These are phyloP conservation scores for Proctacanthus coquilletti DNA, from an alignment of 1,140 invertebrate genomes.

Conservation along the genomic window DNA sequence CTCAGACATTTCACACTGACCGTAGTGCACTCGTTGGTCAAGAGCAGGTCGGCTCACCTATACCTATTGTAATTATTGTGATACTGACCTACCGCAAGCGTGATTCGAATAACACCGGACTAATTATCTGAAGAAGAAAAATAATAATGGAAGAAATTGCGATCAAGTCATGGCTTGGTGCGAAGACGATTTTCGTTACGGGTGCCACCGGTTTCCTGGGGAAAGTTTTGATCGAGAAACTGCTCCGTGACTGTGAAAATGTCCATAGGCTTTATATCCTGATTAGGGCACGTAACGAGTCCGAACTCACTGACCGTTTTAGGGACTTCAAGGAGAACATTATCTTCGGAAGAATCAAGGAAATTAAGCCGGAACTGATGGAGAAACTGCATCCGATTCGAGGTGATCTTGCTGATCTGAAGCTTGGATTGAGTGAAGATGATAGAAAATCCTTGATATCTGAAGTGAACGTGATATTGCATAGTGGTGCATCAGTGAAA, in stretches of 20 bases:
- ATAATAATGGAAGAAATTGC: background rate
- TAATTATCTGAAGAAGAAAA: too few relatives aligned
- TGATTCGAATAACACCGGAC: too few relatives aligned
- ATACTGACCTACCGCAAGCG: too few relatives aligned
- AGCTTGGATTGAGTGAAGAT: constrained; percentile 33
- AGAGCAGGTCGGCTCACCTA: too few relatives aligned
- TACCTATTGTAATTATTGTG: too few relatives aligned
- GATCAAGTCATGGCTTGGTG: constrained; percentile 15
- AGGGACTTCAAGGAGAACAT: background rate
- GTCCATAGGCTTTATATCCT: background rate
- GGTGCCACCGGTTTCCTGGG: constrained; percentile 67
- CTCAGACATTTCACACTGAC: too few relatives aligned
- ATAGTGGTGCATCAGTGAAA: constrained; percentile 42
- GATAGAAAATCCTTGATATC: constrained; percentile 33
- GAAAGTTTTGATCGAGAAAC: constrained; percentile 67
- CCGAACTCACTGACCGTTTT: background rate
- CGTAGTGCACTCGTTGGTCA: too few relatives aligned
- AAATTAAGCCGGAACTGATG: background rate
- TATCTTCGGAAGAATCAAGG: constrained; percentile 8
- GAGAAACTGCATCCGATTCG: background rate
- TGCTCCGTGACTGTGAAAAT: constrained; percentile 31
- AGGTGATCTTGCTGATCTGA: background rate
- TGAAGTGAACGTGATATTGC: constrained; percentile 42
- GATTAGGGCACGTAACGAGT: background rate
- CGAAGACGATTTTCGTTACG: constrained; percentile 32